These are phyloP conservation scores for Epirrhoe tristata DNA, from an alignment of 2,888 invertebrate species.

Conservation along the genomic window DNA sequence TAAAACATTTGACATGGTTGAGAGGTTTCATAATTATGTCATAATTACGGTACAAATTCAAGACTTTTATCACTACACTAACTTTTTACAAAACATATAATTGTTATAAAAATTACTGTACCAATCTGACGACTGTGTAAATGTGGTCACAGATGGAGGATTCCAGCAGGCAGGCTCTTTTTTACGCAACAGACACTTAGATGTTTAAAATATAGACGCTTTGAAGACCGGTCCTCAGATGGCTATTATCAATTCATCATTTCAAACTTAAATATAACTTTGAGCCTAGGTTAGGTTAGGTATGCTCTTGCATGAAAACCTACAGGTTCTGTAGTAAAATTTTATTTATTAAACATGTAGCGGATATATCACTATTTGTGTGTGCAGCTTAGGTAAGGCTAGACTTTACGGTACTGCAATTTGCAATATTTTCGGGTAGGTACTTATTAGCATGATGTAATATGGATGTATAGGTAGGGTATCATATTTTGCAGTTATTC, in stretches of 20 bases:
- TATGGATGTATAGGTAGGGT: too few species aligned
- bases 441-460: too few species aligned
- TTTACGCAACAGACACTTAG: slow-evolving; percentile 24
- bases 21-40: too few species aligned
- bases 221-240: slow-evolving; percentile 32
- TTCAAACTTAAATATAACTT: slow-evolving; percentile 41
- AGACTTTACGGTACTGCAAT: too few species aligned
- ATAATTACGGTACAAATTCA: too few species aligned
- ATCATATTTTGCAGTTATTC: too few species aligned
- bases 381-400: too few species aligned
- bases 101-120: neutral
- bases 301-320: neutral
- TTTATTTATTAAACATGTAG: neutral
- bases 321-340: neutral
- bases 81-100: too few species aligned
- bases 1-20: too few species aligned
- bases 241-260: slow-evolving; percentile 49
- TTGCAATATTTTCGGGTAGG: too few species aligned
- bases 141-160: slow-evolving; percentile 25
- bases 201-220: slow-evolving; percentile 26
- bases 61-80: too few species aligned
- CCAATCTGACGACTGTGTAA: slow-evolving; percentile 2
- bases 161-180: slow-evolving; percentile 24
- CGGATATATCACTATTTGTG: too few species aligned
- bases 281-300: slow-evolving; percentile 5